These are phyloP conservation scores for Brachyptera putata DNA, from an alignment of 2,888 invertebrate genomes.

Conservation along the genomic window DNA sequence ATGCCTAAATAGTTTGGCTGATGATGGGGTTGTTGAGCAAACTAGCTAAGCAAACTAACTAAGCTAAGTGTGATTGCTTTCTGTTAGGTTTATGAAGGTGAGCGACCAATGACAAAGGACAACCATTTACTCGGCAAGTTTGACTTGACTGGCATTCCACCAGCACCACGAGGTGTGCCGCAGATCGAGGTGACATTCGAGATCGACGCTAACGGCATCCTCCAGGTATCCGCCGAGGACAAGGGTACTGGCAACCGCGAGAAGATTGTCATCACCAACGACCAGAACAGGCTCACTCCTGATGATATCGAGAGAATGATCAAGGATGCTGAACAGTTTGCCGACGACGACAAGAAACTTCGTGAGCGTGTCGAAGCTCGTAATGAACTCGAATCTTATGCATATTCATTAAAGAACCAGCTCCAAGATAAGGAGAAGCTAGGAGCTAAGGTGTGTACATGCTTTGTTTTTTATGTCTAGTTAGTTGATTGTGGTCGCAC, in stretches of 20 bases:
- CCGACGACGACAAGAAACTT: slow-evolving; percentile 96
- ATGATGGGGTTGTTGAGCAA: no score
- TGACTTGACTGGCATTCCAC: slow-evolving; percentile 94
- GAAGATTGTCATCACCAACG: slow-evolving; percentile 98
- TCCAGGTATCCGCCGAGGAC: slow-evolving; percentile 96
- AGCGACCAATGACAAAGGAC: slow-evolving; percentile 99
- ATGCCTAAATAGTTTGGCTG: no score
- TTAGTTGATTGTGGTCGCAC: no score
- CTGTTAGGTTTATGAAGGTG: slow-evolving; percentile 89
- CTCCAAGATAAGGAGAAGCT: slow-evolving; percentile 95
- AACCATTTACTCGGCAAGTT: slow-evolving; percentile 98
- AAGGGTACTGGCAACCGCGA: slow-evolving; percentile 99
- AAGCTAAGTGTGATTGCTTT: no score
- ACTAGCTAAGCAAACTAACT: no score
- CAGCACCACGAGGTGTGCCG: slow-evolving; percentile 88
- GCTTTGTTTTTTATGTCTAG: no score
- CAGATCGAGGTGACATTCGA: slow-evolving; percentile 94
- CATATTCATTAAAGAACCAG: slow-evolving; percentile 97
- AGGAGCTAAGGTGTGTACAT: slow-evolving; percentile 70
- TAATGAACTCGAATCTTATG: slow-evolving; percentile 95
- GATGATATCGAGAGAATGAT: slow-evolving; percentile 99
- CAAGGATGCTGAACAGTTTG: slow-evolving; percentile 97
- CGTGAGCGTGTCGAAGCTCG: slow-evolving; percentile 94
- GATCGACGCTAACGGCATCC: slow-evolving; percentile 90
- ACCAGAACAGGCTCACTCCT: slow-evolving; percentile 93